A percentile compares a stretch with the other conserved stretches of the same genome.
phyloP scores from a whole-genome alignment of 2,797 vertebrate species.

The Esox masquinongy region DNA sequence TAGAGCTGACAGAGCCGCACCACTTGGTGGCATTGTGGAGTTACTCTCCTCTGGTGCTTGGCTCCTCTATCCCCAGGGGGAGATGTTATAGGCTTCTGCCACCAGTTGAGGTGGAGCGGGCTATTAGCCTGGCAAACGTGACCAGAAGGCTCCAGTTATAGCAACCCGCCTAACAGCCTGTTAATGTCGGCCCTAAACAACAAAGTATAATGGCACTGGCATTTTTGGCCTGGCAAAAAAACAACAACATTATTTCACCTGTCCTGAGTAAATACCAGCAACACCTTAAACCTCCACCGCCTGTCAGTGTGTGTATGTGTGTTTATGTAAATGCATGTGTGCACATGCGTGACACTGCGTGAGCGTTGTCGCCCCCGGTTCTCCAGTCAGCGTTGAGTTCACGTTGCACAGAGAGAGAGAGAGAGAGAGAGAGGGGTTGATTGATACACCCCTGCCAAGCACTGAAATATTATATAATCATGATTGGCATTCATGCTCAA shows the following conservation, averaged over 20 bases:
- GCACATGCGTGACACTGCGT: background rate
- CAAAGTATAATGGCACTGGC: constrained; percentile 4
- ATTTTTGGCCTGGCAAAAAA: constrained; percentile 1
- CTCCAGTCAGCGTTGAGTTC: background rate
- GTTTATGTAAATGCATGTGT: background rate
- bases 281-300: background rate
- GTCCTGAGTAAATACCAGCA: constrained; percentile 9
- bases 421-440: background rate
- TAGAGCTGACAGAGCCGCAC: background rate
- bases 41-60: background rate
- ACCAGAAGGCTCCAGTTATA: constrained; percentile 10
- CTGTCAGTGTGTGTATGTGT: background rate
- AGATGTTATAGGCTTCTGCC: background rate
- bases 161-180: constrained; percentile 12
- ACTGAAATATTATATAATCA: constrained; percentile 19
- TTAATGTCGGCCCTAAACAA: constrained; percentile 12
- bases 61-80: background rate
- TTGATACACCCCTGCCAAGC: constrained; percentile 16
- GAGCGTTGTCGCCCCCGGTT: background rate
- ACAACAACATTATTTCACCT: constrained; percentile 10
- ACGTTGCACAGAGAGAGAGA: background rate
- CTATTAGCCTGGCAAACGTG: constrained; percentile 3
- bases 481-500: constrained; percentile 32
- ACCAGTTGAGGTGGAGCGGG: constrained; percentile 10
- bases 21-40: constrained; percentile 30